A percentile compares a stretch with the other conserved stretches of the same genome.
Evolutionary conservation across 2,888 invertebrate genomes (phyloP).

Genomic region (Ectemnius continuus): DNA sequence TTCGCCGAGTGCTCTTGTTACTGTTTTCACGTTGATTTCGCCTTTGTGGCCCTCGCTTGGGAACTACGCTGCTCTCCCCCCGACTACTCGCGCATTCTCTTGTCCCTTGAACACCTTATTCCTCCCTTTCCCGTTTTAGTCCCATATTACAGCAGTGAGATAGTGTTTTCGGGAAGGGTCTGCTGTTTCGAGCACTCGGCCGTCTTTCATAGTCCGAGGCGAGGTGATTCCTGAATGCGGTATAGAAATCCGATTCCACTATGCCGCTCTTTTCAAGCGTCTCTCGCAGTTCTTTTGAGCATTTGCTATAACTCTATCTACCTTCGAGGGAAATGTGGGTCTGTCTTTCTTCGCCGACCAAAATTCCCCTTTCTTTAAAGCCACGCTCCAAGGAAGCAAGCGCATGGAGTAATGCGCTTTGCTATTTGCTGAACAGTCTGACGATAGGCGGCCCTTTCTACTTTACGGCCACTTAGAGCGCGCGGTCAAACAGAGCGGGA

Average conservation of each 20-base stretch:
- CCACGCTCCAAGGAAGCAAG: background rate
- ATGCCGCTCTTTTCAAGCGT: too few relatives aligned
- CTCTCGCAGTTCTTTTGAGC: too few relatives aligned
- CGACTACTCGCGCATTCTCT: too few relatives aligned
- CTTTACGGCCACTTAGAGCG: conserved; percentile 2
- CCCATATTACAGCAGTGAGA: background rate
- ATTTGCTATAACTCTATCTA: background rate
- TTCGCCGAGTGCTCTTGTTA: conserved; percentile 32
- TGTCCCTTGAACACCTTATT: too few relatives aligned
- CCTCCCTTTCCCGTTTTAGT: background rate
- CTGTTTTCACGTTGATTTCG: conserved; percentile 10
- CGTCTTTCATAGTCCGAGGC: background rate
- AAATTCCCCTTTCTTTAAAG: background rate
- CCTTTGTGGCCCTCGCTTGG: background rate
- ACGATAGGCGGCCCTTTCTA: conserved; percentile 1
- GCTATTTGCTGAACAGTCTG: conserved; percentile 1
- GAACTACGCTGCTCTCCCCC: too few relatives aligned
- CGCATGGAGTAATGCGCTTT: background rate
- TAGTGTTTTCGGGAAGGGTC: too few relatives aligned
- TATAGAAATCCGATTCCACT: too few relatives aligned
- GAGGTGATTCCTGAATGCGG: too few relatives aligned
- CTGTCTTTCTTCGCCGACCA: background rate
- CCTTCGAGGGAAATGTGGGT: background rate
- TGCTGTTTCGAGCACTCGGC: too few relatives aligned
- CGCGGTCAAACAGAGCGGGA: background rate